Evolutionary conservation across 1,140 invertebrate genomes (phyloP).

Genomic region (Acromyrmex charruanus): DNA sequence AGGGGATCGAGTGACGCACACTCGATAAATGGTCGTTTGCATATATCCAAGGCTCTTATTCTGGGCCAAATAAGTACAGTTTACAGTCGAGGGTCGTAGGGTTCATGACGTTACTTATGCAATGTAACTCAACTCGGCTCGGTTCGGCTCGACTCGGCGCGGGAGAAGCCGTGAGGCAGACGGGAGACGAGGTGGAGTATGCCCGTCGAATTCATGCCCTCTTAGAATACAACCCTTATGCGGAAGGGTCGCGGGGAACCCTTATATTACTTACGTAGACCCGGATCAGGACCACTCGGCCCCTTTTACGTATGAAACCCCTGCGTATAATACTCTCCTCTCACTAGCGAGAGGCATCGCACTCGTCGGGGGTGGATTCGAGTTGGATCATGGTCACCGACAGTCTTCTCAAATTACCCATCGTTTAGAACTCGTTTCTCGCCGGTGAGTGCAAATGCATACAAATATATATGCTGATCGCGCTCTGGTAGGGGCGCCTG

Average conservation of each 20-base stretch:
- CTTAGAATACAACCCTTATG: conserved; percentile 82
- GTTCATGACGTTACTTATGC: conserved; percentile 82
- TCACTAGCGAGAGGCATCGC: conserved; percentile 56
- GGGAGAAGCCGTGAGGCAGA: conserved; percentile 26
- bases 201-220: conserved; percentile 83
- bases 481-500: background rate
- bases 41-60: conserved; percentile 62
- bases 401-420: conserved; percentile 83
- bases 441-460: conserved; percentile 78
- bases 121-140: conserved; percentile 78
- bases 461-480: conserved; percentile 80
- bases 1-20: conserved; percentile 59
- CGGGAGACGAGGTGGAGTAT: conserved; percentile 38
- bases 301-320: conserved; percentile 76
- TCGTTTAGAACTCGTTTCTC: conserved; percentile 85
- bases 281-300: conserved; percentile 77
- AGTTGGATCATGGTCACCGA: conserved; percentile 61
- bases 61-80: conserved; percentile 81
- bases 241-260: conserved; percentile 81
- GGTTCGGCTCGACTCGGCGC: conserved; percentile 35
- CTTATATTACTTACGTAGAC: conserved; percentile 83
- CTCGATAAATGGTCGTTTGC: conserved; percentile 78
- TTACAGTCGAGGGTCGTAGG: conserved; percentile 78
- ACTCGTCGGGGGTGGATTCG: conserved; percentile 70
- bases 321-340: conserved; percentile 77